These are phyloP conservation scores for Seriola quinqueradiata DNA, from an alignment of 2,113 vertebrate species.

Conservation along the genomic window DNA sequence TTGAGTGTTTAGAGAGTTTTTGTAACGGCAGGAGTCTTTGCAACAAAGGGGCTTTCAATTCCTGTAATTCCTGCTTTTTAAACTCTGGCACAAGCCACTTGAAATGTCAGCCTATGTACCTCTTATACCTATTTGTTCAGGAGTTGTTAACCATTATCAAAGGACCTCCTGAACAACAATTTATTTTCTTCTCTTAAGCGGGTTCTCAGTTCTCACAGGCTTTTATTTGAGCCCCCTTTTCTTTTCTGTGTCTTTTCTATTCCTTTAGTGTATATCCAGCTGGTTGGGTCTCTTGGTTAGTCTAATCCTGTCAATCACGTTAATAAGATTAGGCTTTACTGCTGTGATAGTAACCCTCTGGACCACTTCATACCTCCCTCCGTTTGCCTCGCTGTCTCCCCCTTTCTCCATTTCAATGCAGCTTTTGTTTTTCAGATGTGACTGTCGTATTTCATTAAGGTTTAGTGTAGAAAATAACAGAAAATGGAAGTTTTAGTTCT, in stretches of 20 bases:
- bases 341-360: constrained; percentile 68
- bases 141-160: constrained; percentile 3
- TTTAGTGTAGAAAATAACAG: not conserved
- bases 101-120: not conserved
- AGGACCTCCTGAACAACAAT: constrained; percentile 1
- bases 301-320: constrained; percentile 74
- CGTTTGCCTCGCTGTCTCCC: not conserved
- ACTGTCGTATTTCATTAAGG: not conserved
- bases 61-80: not conserved
- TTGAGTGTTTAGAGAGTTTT: constrained; percentile 15
- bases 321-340: constrained; percentile 79
- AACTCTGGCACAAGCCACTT: not conserved
- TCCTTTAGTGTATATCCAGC: constrained; percentile 63
- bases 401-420: constrained; percentile 10
- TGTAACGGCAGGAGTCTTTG: not conserved
- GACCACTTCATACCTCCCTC: constrained; percentile 47
- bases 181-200: constrained; percentile 17
- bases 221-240: constrained; percentile 27
- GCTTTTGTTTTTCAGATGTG: constrained; percentile 2
- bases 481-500: not conserved
- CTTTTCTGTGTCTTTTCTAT: constrained; percentile 21
- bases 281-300: constrained; percentile 68
- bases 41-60: not conserved
- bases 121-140: constrained; percentile 21
- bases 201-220: constrained; percentile 10